Base-by-base conservation (phyloP, 2,888 invertebrate species). In the Cerceris ruficornis region DNA sequence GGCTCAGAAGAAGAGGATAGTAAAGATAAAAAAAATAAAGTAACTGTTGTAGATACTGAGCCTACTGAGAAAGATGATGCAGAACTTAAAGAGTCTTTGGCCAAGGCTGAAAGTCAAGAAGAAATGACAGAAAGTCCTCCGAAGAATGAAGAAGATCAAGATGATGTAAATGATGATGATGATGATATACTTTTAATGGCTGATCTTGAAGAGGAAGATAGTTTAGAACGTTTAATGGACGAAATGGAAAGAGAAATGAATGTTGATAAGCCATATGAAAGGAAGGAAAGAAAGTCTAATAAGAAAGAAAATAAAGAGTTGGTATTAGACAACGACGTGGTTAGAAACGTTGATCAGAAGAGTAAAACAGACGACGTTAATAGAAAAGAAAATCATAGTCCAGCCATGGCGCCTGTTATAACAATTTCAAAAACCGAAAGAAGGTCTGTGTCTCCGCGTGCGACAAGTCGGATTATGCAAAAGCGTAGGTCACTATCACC, bases 221-320 rank as follows among this genome's bases (percentile, higher is more conserved):
- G 94, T 84, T 88, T 94, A 59, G 94, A 94, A 72, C 93, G 93
- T 5, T 86, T 94, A 46, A 93, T 94, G 93, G 92, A 93, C 67
- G 94, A 94, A 81, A 91, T 94, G 86, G 94, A 94, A 74, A 91
- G 92, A 70, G 94, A 94, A 87, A 93, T 94, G 82, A 90, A 88
- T 11, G 87, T 86, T 6, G 88, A 86, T 28, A 88, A 88, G 17
- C 67, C 82, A 2, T 66, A 70, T 0, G 87, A 87, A 15, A 86
- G 80, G 6, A 86, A 70, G 42, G 88, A 87, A 9, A 88, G 84
- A 65, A 75, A 71, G 43, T 55, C 68, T 7, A 75, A 17, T 7
- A 85, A 55, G 14, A 75, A 75, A 39, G 80, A 86, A 60, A 49
- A 6, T 28, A 90, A 73, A 90, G 91, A 64, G 49, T 65, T 81